Evolutionary conservation across 2,113 vertebrate genomes (phyloP).

Genomic region (Poeciliopsis occidentalis): DNA sequence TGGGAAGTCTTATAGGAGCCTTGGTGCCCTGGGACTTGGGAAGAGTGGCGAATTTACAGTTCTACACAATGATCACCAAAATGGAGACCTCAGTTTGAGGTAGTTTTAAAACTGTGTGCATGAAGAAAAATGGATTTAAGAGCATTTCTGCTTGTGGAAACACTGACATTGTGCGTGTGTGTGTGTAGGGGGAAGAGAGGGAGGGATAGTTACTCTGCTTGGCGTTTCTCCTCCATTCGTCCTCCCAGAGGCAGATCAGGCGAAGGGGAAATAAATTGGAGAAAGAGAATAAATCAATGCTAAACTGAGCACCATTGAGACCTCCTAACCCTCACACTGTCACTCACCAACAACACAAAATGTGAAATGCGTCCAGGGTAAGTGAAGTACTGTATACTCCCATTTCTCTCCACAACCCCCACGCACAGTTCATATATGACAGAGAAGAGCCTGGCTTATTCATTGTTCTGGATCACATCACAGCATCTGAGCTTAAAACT

Average conservation of each 20-base stretch:
- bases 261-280: conserved; percentile 77
- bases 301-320: conserved; percentile 77
- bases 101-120: background rate
- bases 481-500: background rate
- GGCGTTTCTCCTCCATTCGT: conserved; percentile 77
- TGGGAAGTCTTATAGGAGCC: conserved; percentile 66
- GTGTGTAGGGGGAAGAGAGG: conserved; percentile 5
- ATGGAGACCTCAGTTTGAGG: conserved; percentile 23
- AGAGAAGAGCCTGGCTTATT: background rate
- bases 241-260: conserved; percentile 75
- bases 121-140: conserved; percentile 46
- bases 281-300: conserved; percentile 81
- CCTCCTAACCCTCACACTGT: conserved; percentile 72
- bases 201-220: conserved; percentile 54
- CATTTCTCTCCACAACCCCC: conserved; percentile 13
- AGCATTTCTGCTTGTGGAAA: conserved; percentile 30
- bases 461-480: background rate
- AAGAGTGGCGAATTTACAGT: conserved; percentile 65
- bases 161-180: conserved; percentile 6
- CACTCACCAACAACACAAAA: conserved; percentile 36
- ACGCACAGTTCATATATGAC: conserved; percentile 14
- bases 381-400: conserved; percentile 20
- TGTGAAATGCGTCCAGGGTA: conserved; percentile 44
- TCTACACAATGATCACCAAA: conserved; percentile 43
- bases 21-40: conserved; percentile 56